A percentile compares a stretch with the other conserved stretches of the same genome.
phyloP scores from a whole-genome alignment of 2,113 vertebrate genomes.

The Myotis davidii region DNA sequence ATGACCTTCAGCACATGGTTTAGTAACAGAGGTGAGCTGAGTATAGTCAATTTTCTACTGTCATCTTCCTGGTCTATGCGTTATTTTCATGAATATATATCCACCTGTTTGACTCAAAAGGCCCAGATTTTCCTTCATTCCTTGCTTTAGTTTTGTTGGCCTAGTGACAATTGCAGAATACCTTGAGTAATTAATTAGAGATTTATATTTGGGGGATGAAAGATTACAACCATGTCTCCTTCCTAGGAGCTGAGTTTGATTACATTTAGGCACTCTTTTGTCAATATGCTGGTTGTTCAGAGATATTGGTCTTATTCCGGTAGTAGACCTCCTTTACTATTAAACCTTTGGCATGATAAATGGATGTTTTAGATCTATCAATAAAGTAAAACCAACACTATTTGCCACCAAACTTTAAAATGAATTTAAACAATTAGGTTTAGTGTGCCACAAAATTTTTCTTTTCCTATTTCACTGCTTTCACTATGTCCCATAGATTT shows the following conservation, averaged over 20 bases:
- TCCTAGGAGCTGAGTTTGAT: conserved; percentile 1
- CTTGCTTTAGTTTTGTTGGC: background rate
- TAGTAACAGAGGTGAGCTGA: background rate
- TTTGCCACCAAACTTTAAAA: background rate
- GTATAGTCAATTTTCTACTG: background rate
- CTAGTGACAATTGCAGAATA: background rate
- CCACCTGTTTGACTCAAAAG: background rate
- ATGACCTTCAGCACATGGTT: background rate
- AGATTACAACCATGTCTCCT: background rate
- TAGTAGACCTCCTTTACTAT: background rate
- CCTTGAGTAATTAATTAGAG: background rate
- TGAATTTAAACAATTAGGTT: background rate
- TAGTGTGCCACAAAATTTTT: background rate
- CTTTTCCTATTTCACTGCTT: background rate
- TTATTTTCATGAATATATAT: background rate
- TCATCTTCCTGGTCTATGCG: background rate
- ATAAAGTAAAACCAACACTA: background rate
- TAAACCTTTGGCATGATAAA: background rate
- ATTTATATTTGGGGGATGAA: background rate
- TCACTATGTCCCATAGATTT: too few relatives aligned
- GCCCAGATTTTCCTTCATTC: background rate
- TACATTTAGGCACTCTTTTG: background rate
- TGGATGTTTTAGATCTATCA: background rate
- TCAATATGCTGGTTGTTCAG: background rate
- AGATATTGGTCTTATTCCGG: background rate